Percentiles rank a stretch among this genome's conserved stretches.
Conservation (phyloP, 2,888 invertebrate genomes). For the Cheilosia scutellata region DNA sequence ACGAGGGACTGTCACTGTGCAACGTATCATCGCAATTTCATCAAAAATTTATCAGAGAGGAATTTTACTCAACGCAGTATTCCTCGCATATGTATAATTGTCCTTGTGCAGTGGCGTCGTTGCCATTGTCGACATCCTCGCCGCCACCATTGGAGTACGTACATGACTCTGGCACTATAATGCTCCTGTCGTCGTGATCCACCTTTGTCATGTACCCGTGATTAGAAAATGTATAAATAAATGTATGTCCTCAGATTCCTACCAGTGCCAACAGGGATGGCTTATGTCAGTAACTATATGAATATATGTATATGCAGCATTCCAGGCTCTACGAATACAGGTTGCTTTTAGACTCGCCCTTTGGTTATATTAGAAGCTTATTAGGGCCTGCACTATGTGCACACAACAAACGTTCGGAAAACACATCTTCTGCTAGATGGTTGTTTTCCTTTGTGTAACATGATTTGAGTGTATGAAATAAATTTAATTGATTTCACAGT, state of each 20-base stretch:
- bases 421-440: constrained; percentile 42
- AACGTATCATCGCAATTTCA: constrained; percentile 61
- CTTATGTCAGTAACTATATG: constrained; percentile 8
- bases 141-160: constrained; percentile 41
- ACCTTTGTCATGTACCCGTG: constrained; percentile 72
- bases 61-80: constrained; percentile 34
- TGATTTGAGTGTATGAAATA: constrained; percentile 62
- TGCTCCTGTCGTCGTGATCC: constrained; percentile 64
- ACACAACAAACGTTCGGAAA: constrained; percentile 33
- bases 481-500: constrained; percentile 66
- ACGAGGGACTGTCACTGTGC: neutral
- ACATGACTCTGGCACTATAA: constrained; percentile 46
- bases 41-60: constrained; percentile 63
- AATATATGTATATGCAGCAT: neutral
- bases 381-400: constrained; percentile 43
- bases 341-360: constrained; percentile 41
- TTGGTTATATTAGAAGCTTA: constrained; percentile 57
- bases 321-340: constrained; percentile 13
- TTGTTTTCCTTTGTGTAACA: constrained; percentile 60
- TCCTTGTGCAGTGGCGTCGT: constrained; percentile 32
- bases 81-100: constrained; percentile 8
- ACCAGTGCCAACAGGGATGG: constrained; percentile 23
- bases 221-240: constrained; percentile 70
- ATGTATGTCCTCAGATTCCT: constrained; percentile 27
- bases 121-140: constrained; percentile 15